Conservation (phyloP, 1,140 invertebrate species). For the Halesus radiatus region DNA sequence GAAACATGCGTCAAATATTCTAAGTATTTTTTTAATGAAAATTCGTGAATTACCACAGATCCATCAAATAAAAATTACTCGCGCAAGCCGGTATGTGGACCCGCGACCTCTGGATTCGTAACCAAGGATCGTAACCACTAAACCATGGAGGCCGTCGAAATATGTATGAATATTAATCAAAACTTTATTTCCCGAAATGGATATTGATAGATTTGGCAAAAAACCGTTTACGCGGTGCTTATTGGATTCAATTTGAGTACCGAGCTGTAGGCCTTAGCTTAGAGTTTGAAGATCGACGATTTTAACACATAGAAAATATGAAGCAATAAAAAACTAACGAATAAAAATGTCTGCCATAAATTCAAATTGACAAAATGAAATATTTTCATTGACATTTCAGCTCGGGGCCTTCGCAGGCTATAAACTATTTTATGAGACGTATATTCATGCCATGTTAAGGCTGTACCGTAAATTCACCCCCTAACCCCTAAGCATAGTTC, state of each 20-base stretch:
- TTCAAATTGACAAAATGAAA: conserved; percentile 54
- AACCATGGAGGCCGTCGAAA: no score
- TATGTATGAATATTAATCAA: no score
- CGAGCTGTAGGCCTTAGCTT: not conserved
- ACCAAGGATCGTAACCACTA: no score
- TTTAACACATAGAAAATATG: not conserved
- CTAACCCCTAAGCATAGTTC: not conserved
- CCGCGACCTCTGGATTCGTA: no score
- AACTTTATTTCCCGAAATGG: not conserved
- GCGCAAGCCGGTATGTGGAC: no score
- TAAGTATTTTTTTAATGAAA: no score
- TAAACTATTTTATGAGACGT: conserved; percentile 53
- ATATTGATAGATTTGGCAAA: not conserved
- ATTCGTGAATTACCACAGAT: no score
- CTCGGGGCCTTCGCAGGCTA: conserved; percentile 33
- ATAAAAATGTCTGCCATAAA: conserved; percentile 30
- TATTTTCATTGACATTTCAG: conserved; percentile 49
- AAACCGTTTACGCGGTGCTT: not conserved
- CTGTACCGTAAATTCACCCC: conserved; percentile 36
- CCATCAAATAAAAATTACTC: no score
- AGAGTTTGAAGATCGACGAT: not conserved
- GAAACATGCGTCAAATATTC: no score
- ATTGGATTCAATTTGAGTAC: no score
- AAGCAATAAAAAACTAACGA: not conserved
- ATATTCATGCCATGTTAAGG: conserved; percentile 40